Evolutionary conservation across 2,113 vertebrate genomes (phyloP), one percentile per base, ranked within the genome.

Genomic region (Fregata magnificens): DNA sequence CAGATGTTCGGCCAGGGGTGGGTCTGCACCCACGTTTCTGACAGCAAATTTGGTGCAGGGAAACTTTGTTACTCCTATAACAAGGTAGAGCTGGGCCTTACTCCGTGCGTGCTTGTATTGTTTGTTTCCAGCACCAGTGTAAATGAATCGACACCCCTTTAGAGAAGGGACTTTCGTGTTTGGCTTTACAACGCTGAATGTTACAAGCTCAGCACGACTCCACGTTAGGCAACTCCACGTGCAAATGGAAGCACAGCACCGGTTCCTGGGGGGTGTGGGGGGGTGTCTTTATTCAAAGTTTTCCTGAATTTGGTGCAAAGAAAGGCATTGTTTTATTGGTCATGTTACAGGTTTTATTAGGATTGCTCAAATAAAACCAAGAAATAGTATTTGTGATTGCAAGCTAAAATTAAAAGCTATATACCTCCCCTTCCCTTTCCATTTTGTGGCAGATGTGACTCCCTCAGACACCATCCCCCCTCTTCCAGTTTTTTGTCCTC

Each of bases 191-290:
- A 24, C 47, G 55, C 36, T 63, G 50, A 84, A 25, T 6, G 17
- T 44, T 18, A 56, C 40, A 70, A 0, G 0, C 21, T 13, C 31
- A 86, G 36, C 12, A 50, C 2, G 1, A 2, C 6, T 76, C n/a
- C n/a, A n/a, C n/a, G 49, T 38, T 44, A 73, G 14, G 34, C 28
- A 90, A 3, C 6, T 78, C 22, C 72, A 66, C 4, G 8, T 42
- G 10, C n/a, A 83, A 77, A 38, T 22, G 31, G 16, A 80, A 86
- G 31, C 25, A 79, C 29, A 71, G 13, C 38, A 82, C 34, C 2
- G 0, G 21, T 28, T 59, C 29, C 53, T 83, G 44, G 16, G 11
- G 1, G 2, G 1, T 25, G 15, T 1, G 1, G 34, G 9, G 14
- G 12, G 10, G 8, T 66, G 32, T 9, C 16, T 16, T 74, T 53